Evolutionary conservation across 2,888 invertebrate species (phyloP), one percentile per base, ranked within the genome.

Genomic region (Microctonus hyperodae): DNA sequence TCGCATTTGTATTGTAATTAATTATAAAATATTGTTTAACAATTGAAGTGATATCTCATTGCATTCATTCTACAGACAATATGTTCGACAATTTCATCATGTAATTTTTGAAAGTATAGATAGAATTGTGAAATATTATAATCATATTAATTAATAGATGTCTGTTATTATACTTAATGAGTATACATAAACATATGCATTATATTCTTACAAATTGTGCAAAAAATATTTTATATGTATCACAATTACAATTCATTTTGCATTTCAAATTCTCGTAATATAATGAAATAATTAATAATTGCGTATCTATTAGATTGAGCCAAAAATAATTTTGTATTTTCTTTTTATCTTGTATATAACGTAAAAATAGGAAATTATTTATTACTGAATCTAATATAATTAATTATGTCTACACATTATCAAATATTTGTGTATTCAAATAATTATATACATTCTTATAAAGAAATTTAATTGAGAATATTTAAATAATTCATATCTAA

Each of bases 221-320:
- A 77, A 74, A 51, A 75, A 74, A 78, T 77, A 75, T 77, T 77
- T 55, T 77, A 77, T 68, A 69, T 72, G 69, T n/a, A 71, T 73
- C 44, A 44, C 16, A 16, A 44, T 37, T 57, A 73, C 72, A 73
- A 70, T 50, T 57, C 69, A 62, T 72, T 71, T 69, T 65, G 60
- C 65, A 60, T 75, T 72, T 68, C 64, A 72, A 60, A 73, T 69
- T 70, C 64, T 71, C 66, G 55, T 53, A 64, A 28, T 71, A 65
- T 65, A 16, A 44, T n/a, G n/a, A n/a, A n/a, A n/a, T n/a, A n/a
- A n/a, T n/a, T n/a, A n/a, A n/a, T n/a, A n/a, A n/a, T n/a, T n/a
- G n/a, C n/a, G n/a, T n/a, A n/a, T n/a, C n/a, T n/a, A n/a, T n/a
- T n/a, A n/a, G n/a, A n/a, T n/a, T n/a, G n/a, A n/a, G n/a, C n/a